Evolutionary conservation across 2,797 vertebrate species (phyloP).

Genomic region (Ambastaia sidthimunki): DNA sequence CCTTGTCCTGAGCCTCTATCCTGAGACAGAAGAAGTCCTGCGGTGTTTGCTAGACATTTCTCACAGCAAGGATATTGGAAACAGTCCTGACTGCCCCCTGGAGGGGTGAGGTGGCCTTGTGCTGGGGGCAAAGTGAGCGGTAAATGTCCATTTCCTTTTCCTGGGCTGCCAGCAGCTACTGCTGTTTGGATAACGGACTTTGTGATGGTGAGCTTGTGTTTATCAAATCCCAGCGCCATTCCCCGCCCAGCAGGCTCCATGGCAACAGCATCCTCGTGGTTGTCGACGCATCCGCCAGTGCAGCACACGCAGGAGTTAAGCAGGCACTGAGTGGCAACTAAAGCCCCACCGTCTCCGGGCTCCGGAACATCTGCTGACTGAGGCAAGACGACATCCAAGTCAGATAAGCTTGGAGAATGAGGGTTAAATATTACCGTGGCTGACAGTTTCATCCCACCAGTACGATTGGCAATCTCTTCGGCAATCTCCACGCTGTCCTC

Average conservation of each 20-base stretch:
- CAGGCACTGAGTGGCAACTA: slow-evolving; percentile 88
- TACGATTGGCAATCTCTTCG: slow-evolving; percentile 92
- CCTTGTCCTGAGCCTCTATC: slow-evolving; percentile 68
- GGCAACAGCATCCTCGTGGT: slow-evolving; percentile 78
- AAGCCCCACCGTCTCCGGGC: slow-evolving; percentile 59
- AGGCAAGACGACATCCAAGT: slow-evolving; percentile 73
- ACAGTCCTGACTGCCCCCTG: slow-evolving; percentile 66
- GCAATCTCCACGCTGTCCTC: slow-evolving; percentile 82
- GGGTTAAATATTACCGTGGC: slow-evolving; percentile 98
- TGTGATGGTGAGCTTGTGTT: slow-evolving; percentile 75
- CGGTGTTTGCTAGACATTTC: slow-evolving; percentile 83
- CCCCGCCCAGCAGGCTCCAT: slow-evolving; percentile 70
- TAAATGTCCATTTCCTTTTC: slow-evolving; percentile 68
- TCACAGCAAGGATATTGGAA: slow-evolving; percentile 69
- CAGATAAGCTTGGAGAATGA: slow-evolving; percentile 83
- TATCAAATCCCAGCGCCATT: slow-evolving; percentile 72
- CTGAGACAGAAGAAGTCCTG: slow-evolving; percentile 69
- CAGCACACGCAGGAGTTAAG: slow-evolving; percentile 96
- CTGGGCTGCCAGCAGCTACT: slow-evolving; percentile 40
- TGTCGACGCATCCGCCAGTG: slow-evolving; percentile 84
- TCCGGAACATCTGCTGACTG: slow-evolving; percentile 62
- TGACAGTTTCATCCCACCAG: slow-evolving; percentile 97
- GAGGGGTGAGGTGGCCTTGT: slow-evolving; percentile 63
- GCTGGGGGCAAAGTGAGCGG: slow-evolving; percentile 51
- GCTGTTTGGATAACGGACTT: slow-evolving; percentile 82